Percentiles rank a stretch among this genome's conserved stretches.
phyloP scores from a whole-genome alignment of 2,888 invertebrate species.

The Clusia tigrina region DNA sequence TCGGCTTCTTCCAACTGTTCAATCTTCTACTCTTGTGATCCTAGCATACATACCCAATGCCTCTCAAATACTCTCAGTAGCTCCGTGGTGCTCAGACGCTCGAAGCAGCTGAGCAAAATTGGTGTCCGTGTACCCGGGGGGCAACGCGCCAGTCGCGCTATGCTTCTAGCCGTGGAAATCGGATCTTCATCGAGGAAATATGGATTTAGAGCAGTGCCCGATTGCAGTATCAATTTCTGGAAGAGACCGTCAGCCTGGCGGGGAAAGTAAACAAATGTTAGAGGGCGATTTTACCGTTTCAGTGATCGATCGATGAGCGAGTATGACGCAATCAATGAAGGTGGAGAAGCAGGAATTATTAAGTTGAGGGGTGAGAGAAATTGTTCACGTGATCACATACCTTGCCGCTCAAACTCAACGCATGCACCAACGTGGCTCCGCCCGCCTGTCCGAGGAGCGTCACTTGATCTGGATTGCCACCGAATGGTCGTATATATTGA shows the following conservation, averaged over 20 bases:
- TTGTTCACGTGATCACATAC: slow-evolving; percentile 38
- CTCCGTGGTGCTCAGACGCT: slow-evolving; percentile 49
- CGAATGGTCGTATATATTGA: slow-evolving; percentile 65
- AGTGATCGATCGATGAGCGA: not conserved
- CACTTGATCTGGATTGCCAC: slow-evolving; percentile 65
- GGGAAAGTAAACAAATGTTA: no score
- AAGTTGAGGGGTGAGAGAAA: no score
- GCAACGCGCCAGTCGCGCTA: slow-evolving; percentile 61
- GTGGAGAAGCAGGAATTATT: no score
- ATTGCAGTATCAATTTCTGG: slow-evolving; percentile 66
- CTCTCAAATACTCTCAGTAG: slow-evolving; percentile 47
- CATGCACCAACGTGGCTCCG: slow-evolving; percentile 66
- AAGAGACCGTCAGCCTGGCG: slow-evolving; percentile 62
- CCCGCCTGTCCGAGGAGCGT: slow-evolving; percentile 69
- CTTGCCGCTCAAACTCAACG: slow-evolving; percentile 64
- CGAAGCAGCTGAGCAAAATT: slow-evolving; percentile 46
- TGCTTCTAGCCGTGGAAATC: slow-evolving; percentile 54
- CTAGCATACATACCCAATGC: slow-evolving; percentile 40
- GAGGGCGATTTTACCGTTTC: not conserved
- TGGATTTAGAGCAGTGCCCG: slow-evolving; percentile 67
- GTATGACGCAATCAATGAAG: not conserved
- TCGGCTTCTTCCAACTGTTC: no score
- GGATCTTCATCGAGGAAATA: slow-evolving; percentile 66
- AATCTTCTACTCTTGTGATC: no score
- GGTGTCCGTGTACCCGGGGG: slow-evolving; percentile 30